Evolutionary conservation across 2,797 vertebrate genomes (phyloP).

Genomic region (Rallus crepitans): DNA sequence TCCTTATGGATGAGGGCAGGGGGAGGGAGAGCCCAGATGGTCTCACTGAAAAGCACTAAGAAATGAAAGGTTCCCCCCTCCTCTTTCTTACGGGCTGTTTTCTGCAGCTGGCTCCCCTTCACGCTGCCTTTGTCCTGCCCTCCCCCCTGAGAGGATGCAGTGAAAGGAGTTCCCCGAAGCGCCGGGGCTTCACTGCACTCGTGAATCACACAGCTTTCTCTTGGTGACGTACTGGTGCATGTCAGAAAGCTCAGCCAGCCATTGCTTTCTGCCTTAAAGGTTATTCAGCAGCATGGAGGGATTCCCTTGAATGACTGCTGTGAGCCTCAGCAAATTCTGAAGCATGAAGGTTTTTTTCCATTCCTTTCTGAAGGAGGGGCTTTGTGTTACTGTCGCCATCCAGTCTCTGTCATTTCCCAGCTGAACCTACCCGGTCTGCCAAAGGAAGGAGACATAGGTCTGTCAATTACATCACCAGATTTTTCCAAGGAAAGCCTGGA

Average conservation of each 20-base stretch:
- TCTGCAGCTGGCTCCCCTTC: background rate
- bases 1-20: background rate
- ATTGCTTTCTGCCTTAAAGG: background rate
- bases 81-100: background rate
- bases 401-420: background rate
- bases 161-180: background rate
- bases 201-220: background rate
- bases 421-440: background rate
- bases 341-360: background rate
- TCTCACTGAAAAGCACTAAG: background rate
- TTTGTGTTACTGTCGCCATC: background rate
- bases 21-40: background rate
- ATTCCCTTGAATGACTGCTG: constrained; percentile 17
- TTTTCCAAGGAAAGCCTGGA: background rate
- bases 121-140: background rate
- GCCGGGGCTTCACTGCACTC: background rate
- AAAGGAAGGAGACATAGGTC: background rate
- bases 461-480: background rate
- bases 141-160: background rate
- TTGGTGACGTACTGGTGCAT: background rate
- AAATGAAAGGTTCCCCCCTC: background rate
- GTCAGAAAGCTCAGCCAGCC: constrained; percentile 23
- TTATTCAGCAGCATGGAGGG: background rate
- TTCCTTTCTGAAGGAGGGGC: background rate
- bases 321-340: background rate